phyloP scores from a whole-genome alignment of 2,113 vertebrate genomes.

The Sardina pilchardus region DNA sequence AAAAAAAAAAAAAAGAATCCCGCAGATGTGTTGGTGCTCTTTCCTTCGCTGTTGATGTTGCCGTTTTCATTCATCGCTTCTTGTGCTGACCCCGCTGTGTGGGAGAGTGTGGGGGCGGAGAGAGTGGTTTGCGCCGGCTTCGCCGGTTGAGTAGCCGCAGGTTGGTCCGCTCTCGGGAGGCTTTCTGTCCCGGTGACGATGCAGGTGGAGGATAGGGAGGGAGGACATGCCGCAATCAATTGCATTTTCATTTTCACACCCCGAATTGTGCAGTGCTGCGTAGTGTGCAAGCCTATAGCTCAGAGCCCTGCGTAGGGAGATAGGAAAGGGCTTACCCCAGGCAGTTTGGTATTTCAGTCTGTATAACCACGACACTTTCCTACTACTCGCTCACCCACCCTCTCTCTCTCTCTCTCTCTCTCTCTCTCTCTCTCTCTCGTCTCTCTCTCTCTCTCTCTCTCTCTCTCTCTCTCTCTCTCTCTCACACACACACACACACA shows the following conservation, averaged over 20 bases:
- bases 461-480: neutral
- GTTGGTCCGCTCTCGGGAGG: neutral
- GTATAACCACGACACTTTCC: neutral
- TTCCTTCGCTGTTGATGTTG: neutral
- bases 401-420: neutral
- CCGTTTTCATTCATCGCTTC: neutral
- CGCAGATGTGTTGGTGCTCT: neutral
- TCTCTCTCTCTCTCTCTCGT: neutral
- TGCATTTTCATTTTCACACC: slow-evolving; percentile 7
- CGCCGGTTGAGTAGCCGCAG: neutral
- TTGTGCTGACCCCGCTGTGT: neutral
- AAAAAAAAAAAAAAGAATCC: too few species aligned
- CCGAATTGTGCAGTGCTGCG: neutral
- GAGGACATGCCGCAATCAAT: slow-evolving; percentile 21
- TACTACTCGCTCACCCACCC: neutral
- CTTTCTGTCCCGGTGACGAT: neutral
- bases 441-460: neutral
- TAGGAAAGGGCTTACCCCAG: neutral
- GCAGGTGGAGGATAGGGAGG: neutral
- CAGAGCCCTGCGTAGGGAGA: neutral
- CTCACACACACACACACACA: neutral
- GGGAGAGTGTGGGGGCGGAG: neutral
- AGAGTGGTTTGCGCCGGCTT: neutral
- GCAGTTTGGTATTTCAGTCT: neutral
- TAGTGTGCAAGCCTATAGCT: neutral